phyloP scores from a whole-genome alignment of 2,113 vertebrate species.

The Paratilapia polleni region DNA sequence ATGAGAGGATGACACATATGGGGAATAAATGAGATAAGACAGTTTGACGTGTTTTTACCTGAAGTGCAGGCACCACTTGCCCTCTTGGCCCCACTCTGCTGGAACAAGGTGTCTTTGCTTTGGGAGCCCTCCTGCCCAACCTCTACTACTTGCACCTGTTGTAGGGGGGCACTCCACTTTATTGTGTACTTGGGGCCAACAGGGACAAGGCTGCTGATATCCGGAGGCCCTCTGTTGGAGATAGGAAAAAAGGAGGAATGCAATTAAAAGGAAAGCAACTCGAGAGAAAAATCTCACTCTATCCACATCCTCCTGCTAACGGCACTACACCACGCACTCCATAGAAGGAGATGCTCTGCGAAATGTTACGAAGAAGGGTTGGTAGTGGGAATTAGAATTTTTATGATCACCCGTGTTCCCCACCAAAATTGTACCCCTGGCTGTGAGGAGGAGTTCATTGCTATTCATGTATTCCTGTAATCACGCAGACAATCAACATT shows the following conservation, averaged over 20 bases:
- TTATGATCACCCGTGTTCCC: slow-evolving; percentile 46
- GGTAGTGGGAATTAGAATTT: slow-evolving; percentile 50
- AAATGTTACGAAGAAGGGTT: slow-evolving; percentile 38
- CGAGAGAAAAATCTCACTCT: neutral
- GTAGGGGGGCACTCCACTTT: slow-evolving; percentile 93
- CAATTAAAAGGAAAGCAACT: neutral
- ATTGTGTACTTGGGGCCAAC: slow-evolving; percentile 93
- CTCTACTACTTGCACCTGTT: slow-evolving; percentile 92
- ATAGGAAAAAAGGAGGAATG: neutral
- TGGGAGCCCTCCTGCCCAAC: slow-evolving; percentile 88
- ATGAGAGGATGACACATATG: slow-evolving; percentile 10
- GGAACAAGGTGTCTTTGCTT: slow-evolving; percentile 84
- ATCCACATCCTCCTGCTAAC: neutral
- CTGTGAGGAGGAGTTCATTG: slow-evolving; percentile 67
- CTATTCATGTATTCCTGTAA: slow-evolving; percentile 79
- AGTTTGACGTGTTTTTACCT: slow-evolving; percentile 60
- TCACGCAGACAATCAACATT: slow-evolving; percentile 69
- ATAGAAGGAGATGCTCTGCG: neutral
- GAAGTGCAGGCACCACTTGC: slow-evolving; percentile 34
- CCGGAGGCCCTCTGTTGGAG: slow-evolving; percentile 83
- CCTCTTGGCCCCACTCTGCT: slow-evolving; percentile 80
- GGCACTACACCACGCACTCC: neutral
- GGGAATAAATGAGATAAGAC: neutral
- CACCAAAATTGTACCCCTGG: slow-evolving; percentile 45
- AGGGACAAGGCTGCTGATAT: slow-evolving; percentile 93